Base-by-base conservation (phyloP, 2,888 invertebrate species). In the Azorinus chamasolen region DNA sequence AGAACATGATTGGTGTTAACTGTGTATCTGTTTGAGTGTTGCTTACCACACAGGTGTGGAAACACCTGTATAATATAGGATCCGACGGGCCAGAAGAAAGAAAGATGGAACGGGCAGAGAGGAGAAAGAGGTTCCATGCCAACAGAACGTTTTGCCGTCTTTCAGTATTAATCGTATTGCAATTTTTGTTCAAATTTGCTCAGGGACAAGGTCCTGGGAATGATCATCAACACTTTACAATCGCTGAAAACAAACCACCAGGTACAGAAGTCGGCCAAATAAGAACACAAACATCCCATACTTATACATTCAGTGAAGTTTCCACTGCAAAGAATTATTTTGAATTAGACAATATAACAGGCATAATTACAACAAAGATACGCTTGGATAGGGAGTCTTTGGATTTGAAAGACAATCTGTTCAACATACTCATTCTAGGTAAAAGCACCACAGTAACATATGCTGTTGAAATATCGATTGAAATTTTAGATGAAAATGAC, bases 401-500 rank as follows among this genome's bases (percentile, higher is more conserved):
- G 87, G 95, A 71, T 37, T 62, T 95, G 69, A 95, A 94, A 87
- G 96, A 96, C 90, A 95, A 97, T 65, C 50, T 73, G 24, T 97
- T 97, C 93, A 97, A 98, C 91, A 95, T 98, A 86, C 97, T 98
- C 54, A 96, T 98, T 58, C 94, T 98, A 61, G 98, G 97, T 89
- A 62, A 86, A 24, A 83, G 83, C 25, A 66, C 84, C 0, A 64
- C 84, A n/a, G 97, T 97, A 18, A 92, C 97, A 55, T 51, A 64
- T 96, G 94, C 98, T 96, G 87, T 93, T 20, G 92, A 93, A 71
- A 97, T 99, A 64, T 95, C 97, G 85, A 96, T 99, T 85, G 95
- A 96, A 59, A 96, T 99, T 41, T 94, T 96, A 27, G 99, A 99
- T 93, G 95, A 97, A 61, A 99, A 99, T 94, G 99, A 99, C 94